Base-by-base conservation (phyloP, 2,797 vertebrate species). In the Gobio occitaniae region DNA sequence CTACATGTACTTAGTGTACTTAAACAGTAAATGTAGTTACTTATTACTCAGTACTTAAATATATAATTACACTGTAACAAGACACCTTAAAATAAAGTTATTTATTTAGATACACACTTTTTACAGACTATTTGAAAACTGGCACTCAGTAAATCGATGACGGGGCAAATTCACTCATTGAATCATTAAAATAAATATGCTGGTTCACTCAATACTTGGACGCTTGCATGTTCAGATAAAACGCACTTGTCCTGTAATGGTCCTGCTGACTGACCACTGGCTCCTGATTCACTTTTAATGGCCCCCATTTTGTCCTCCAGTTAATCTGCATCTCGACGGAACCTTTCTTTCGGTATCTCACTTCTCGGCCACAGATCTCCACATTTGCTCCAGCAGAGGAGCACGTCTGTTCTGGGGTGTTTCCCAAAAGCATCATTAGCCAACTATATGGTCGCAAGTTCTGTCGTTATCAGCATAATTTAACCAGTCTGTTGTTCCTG, bases 251-350 rank as follows among this genome's bases (percentile, higher is more conserved):
- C 17, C 48, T 69, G 69, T 38, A 74, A 76, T 79, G 72, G 25
- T 16, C 13, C 78, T 66, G 78, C 54, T 82, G 85, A 82, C 56
- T 80, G 78, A 68, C 78, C 63, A 52, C 82, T 84, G 82, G 82
- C 84, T 82, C 17, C 32, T 72, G 50, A 36, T 84, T 82, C 61
- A 76, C 52, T 63, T 75, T 79, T 75, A 86, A 86, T 54, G 68
- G 50, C 41, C 83, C 25, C 61, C 54, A 71, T 83, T 71, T 83
- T 78, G 32, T 86, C 76, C 69, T 86, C 81, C 80, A 70, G 66
- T 75, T 82, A 88, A 88, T 88, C 78, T 63, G 25, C 69, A 8
- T 82, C 84, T 88, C 85, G 66, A 75, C 82, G 82, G 72, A 29
- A 78, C 36, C 65, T 77, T 85, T 80, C 56, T 75, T 47, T 76